These are phyloP conservation scores for Cataglyphis hispanica DNA, from an alignment of 1,140 invertebrate genomes.

Conservation along the genomic window DNA sequence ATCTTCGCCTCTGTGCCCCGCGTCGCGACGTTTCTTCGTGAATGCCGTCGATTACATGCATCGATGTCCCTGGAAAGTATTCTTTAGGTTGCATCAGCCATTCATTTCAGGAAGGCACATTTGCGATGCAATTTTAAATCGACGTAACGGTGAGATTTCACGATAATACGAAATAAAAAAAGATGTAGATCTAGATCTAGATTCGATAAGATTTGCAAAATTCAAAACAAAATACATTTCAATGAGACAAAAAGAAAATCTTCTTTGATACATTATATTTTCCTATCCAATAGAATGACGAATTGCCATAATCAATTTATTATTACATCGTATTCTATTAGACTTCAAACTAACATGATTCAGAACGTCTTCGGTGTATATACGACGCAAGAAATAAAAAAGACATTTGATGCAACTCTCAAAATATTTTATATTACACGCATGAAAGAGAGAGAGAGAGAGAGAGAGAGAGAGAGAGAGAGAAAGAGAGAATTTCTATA, in stretches of 20 bases:
- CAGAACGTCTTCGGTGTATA: not conserved
- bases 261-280: not conserved
- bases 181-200: too few species aligned
- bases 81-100: constrained; percentile 30
- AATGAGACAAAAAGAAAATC: not conserved
- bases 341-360: not conserved
- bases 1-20: constrained; percentile 31
- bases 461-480: too few species aligned
- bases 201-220: not conserved
- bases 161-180: not conserved
- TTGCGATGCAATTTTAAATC: not conserved
- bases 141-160: constrained; percentile 7
- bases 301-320: not conserved
- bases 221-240: not conserved
- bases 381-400: not conserved
- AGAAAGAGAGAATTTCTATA: not conserved
- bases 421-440: not conserved
- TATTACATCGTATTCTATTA: not conserved
- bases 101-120: not conserved
- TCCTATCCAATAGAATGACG: not conserved
- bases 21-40: constrained; percentile 33
- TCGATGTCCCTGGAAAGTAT: constrained; percentile 51
- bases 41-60: constrained; percentile 34
- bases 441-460: too few species aligned
- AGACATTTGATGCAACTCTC: not conserved